Evolutionary conservation across 2,797 vertebrate species (phyloP).

Genomic region (Delichon dasypus): DNA sequence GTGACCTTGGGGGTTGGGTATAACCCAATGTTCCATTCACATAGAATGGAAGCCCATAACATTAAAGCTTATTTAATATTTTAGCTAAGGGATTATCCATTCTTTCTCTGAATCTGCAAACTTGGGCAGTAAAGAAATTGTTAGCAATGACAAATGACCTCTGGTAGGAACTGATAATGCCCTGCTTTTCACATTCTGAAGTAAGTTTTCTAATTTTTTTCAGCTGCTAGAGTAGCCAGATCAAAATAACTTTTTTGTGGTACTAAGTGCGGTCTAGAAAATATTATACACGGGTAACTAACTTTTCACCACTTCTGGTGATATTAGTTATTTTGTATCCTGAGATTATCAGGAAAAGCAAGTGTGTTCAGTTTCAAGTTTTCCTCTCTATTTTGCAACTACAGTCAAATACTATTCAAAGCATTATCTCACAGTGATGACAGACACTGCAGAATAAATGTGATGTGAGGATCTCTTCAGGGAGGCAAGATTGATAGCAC

Average conservation of each 20-base stretch:
- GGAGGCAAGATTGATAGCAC: background rate
- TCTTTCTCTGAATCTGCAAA: background rate
- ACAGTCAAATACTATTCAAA: background rate
- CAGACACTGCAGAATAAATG: background rate
- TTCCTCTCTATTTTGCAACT: background rate
- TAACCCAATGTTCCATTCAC: background rate
- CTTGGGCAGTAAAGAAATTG: background rate
- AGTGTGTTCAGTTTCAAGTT: background rate
- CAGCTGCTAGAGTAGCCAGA: background rate
- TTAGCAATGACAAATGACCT: background rate
- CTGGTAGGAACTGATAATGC: background rate
- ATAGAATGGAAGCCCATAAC: background rate
- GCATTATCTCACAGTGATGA: background rate
- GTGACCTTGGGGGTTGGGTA: background rate
- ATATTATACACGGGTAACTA: background rate
- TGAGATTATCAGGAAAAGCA: background rate
- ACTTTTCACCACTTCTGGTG: background rate
- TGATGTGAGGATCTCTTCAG: background rate
- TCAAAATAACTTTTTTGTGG: background rate
- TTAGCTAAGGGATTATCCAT: background rate
- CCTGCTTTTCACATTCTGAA: background rate
- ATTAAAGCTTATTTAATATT: background rate
- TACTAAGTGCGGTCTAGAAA: background rate
- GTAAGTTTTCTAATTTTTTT: background rate
- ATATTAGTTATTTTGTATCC: background rate